These are phyloP conservation scores for Caenorhabditis briggsae DNA, from an alignment of 1,140 invertebrate species.

Conservation along the genomic window DNA sequence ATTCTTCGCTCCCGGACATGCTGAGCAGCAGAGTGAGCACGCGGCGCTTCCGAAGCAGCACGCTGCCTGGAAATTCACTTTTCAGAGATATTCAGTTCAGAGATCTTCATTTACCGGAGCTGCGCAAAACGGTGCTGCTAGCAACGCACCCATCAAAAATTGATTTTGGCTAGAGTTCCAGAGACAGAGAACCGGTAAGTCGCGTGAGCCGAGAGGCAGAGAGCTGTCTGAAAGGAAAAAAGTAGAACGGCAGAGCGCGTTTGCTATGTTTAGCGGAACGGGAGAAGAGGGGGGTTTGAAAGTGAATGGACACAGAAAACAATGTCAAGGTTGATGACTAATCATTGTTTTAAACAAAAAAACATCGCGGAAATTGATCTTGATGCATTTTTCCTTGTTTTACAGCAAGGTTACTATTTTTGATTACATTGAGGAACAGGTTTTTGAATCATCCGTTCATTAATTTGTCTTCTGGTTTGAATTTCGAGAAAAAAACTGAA, in stretches of 20 bases:
- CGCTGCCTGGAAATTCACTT: conserved; percentile 84
- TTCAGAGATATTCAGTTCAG: not conserved
- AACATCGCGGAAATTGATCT: not conserved
- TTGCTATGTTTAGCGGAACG: conserved; percentile 12
- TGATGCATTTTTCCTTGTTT: not conserved
- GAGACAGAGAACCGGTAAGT: not conserved
- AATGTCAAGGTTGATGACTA: not conserved
- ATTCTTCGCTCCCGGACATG: conserved; percentile 94
- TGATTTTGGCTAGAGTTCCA: not conserved
- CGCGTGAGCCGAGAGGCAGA: not conserved
- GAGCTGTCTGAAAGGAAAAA: conserved; percentile 11
- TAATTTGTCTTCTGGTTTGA: too few relatives aligned
- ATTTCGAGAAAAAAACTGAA: too few relatives aligned
- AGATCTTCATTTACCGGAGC: conserved; percentile 71
- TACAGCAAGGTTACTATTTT: not conserved
- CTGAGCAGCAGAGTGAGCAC: conserved; percentile 93
- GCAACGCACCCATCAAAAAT: conserved; percentile 71
- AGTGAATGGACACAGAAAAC: not conserved
- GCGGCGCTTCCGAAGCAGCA: conserved; percentile 97
- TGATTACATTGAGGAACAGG: too few relatives aligned
- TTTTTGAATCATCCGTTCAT: too few relatives aligned
- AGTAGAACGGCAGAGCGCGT: not conserved
- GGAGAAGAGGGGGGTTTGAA: not conserved
- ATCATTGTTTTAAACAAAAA: not conserved
- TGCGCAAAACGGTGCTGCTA: conserved; percentile 74